Conservation (phyloP, 2,113 vertebrate species). For the Lampris incognitus region DNA sequence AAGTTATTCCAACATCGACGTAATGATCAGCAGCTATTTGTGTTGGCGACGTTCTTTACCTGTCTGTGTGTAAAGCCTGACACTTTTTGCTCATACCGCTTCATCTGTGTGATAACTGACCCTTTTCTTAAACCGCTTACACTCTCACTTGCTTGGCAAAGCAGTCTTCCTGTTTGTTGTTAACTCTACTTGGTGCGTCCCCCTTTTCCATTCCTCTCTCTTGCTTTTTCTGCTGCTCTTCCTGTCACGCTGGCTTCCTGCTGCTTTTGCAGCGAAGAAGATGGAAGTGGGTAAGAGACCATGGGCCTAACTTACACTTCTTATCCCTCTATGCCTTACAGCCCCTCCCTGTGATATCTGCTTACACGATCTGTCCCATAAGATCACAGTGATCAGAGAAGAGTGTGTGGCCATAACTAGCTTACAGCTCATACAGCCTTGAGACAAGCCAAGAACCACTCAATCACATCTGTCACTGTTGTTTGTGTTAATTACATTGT, state of each 20-base stretch:
- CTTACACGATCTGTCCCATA: constrained; percentile 18
- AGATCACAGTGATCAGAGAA: constrained; percentile 11
- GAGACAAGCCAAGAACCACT: neutral
- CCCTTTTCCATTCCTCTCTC: constrained; percentile 22
- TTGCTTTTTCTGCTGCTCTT: constrained; percentile 31
- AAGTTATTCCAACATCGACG: too few species aligned
- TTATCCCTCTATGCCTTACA: constrained; percentile 1
- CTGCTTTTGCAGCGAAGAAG: constrained; percentile 77
- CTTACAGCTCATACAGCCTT: too few species aligned
- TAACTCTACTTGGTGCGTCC: constrained; percentile 53
- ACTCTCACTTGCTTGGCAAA: constrained; percentile 23
- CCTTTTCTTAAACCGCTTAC: constrained; percentile 10
- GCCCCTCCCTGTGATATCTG: constrained; percentile 12
- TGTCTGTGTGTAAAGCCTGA: neutral
- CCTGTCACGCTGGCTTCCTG: constrained; percentile 69
- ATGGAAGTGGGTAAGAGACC: constrained; percentile 80
- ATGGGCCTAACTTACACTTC: constrained; percentile 32
- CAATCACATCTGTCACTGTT: neutral
- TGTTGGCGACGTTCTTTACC: neutral
- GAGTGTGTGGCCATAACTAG: neutral
- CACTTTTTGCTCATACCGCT: neutral
- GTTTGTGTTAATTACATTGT: constrained; percentile 3
- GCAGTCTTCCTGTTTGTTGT: constrained; percentile 19
- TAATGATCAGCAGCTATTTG: too few species aligned
- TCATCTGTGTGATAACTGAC: neutral